A percentile compares a stretch with the other conserved stretches of the same genome.
Conservation (phyloP, 2,113 vertebrate species). For the Glareola pratincola region DNA sequence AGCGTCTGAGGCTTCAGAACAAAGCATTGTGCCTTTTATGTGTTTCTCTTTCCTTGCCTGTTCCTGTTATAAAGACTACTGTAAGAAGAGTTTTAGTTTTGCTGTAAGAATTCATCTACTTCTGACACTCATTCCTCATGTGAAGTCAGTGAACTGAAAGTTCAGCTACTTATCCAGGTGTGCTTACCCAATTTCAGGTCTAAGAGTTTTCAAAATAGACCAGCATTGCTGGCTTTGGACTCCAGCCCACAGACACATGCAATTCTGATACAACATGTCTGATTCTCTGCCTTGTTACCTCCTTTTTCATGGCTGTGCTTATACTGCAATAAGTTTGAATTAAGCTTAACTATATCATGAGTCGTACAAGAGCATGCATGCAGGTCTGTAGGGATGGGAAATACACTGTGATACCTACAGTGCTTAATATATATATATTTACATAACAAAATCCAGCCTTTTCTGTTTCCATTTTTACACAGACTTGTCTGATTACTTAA, state of each 20-base stretch:
- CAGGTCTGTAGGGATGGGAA: not conserved
- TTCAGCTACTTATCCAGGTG: not conserved
- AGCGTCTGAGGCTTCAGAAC: not conserved
- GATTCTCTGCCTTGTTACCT: not conserved
- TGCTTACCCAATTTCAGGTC: not conserved
- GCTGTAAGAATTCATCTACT: not conserved
- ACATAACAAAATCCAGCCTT: not conserved
- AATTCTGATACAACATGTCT: not conserved
- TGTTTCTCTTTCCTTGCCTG: not conserved
- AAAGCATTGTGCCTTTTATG: not conserved
- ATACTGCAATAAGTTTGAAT: not conserved
- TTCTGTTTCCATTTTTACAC: conserved; percentile 5
- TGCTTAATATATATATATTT: not conserved
- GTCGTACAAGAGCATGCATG: not conserved
- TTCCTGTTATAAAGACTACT: not conserved
- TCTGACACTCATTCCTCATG: not conserved
- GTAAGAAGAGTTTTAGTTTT: not conserved
- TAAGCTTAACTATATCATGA: not conserved
- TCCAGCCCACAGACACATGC: not conserved
- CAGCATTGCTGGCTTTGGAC: not conserved
- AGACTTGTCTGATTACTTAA: not conserved
- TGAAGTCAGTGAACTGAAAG: not conserved
- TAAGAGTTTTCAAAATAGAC: not conserved
- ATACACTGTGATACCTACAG: not conserved
- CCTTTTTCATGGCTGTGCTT: not conserved